Evolutionary conservation across 2,113 vertebrate species (phyloP).

Genomic region (Orycteropus afer): DNA sequence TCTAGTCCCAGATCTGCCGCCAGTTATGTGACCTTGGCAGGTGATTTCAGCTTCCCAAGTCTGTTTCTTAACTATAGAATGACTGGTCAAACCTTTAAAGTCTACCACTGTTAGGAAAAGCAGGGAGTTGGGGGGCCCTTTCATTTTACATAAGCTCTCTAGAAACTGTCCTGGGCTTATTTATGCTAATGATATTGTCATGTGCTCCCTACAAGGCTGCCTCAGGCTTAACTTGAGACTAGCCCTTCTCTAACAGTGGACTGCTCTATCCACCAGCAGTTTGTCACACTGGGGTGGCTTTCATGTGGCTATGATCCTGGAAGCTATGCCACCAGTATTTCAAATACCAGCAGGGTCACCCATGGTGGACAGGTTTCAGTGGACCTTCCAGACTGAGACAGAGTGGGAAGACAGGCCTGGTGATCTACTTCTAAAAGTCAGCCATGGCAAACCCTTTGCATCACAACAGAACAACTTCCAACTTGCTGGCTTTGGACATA

Average conservation of each 20-base stretch:
- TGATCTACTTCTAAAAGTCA: background rate
- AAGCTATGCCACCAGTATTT: background rate
- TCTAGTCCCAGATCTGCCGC: background rate
- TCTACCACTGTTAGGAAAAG: background rate
- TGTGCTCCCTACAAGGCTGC: background rate
- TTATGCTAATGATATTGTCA: background rate
- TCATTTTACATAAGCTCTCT: background rate
- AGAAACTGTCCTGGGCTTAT: background rate
- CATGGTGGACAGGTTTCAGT: background rate
- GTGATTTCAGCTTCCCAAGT: background rate
- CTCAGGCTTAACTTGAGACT: background rate
- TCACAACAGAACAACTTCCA: background rate
- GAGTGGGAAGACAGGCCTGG: background rate
- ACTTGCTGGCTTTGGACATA: background rate
- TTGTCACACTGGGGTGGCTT: background rate
- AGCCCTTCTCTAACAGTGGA: background rate
- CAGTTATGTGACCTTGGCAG: accelerated
- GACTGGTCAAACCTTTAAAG: background rate
- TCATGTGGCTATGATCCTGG: background rate
- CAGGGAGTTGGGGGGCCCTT: background rate
- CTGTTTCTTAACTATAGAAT: background rate
- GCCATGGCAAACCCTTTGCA: background rate
- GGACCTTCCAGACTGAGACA: background rate
- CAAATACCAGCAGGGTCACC: background rate
- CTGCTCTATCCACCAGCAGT: background rate